Evolutionary conservation across 2,797 vertebrate genomes (phyloP), one percentile per base, ranked within the genome.

Genomic region (Sebastes vulpes): DNA sequence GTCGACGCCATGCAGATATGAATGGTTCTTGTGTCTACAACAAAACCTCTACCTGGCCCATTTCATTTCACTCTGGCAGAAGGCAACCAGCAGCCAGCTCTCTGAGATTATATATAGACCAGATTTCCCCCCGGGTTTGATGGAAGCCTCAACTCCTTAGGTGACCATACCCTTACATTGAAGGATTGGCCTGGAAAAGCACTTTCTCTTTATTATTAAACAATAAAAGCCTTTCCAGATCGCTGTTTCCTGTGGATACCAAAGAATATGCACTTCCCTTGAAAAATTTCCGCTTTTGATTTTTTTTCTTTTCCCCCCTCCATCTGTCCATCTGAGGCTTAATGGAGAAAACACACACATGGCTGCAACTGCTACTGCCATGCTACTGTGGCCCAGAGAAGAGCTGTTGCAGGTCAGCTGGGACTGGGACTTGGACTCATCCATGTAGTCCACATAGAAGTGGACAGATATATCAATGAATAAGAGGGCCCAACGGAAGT

Each of bases 271-370:
- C 26, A 5, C 60, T 66, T 57, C 66, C 70, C 81, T 84, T 77
- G 42, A 77, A 50, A 75, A 65, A 77, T 79, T 74, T 57, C 20
- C 11, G 3, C 29, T 32, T 67, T 76, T 69, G 4, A 54, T 16
- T 48, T 16, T 57, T 72, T 72, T 52, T 52, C 29, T 72, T 50
- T 52, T 14, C 59, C 9, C 16, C 32, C 32, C 32, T 12, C 29
- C 31, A 31, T 82, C 74, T 68, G 54, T 84, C 46, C 35, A 56
- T 87, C 68, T 79, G 65, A 72, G 67, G 38, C 65, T 74, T 92
- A 81, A 94, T 93, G 81, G 73, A 71, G 66, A 90, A 94, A 93
- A 90, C 92, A 92, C 75, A 77, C 38, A 42, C 14, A 31, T 46
- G 31, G 52, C 66, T 31, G 42, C 3, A 9, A 29, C 76, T 73